Evolutionary conservation across 35 echinoderm and acorn worm species (phyloP), one percentile per base, ranked within the genome.

Genomic region (Ptychodera flava): DNA sequence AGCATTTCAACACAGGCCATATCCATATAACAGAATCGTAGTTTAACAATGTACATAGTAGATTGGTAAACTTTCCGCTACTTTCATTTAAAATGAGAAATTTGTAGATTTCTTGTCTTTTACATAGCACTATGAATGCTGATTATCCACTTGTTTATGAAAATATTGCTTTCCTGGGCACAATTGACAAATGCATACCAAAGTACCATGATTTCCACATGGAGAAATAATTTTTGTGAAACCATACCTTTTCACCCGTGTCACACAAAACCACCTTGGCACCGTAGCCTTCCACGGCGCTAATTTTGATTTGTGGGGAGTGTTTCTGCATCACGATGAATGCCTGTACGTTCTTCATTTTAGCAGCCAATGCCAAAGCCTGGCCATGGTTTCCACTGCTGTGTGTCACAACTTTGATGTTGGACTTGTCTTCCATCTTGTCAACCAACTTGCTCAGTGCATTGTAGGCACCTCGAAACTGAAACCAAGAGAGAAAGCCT

Each of bases 401-500:
- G 79, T 88, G 85, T 16, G 92, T 90, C 1, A 81, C 78, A 16
- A 94, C 92, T 12, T 83, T 77, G 33, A 36, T 31, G 6, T 64
- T 64, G 45, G 45, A 64, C 45, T 64, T 64, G 45, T 64, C 45
- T 15, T 22, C 14, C 10, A 36, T 29, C 12, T 83, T 83, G 0
- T 94, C 92, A n/a, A 84, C 31, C 28, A 94, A 77, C 81, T 88
- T 94, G 0, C 38, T 38, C 14, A 94, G 36, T 28, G 89, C 80
- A 36, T 94, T 94, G 16, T 86, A 36, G 30, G 92, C 92, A 16
- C 92, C 92, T 35, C 92, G 85, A 78, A 94, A 87, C 92, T 94
- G 76, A 1, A 38, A 85, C 38, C 30, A 1, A 53, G 29, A 91
- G 79, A 89, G 34, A 0, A 83, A 0, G 31, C n/a, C n/a, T n/a